Evolutionary conservation across 2,113 vertebrate species (phyloP).

Genomic region (Paradoxurus hermaphroditus): DNA sequence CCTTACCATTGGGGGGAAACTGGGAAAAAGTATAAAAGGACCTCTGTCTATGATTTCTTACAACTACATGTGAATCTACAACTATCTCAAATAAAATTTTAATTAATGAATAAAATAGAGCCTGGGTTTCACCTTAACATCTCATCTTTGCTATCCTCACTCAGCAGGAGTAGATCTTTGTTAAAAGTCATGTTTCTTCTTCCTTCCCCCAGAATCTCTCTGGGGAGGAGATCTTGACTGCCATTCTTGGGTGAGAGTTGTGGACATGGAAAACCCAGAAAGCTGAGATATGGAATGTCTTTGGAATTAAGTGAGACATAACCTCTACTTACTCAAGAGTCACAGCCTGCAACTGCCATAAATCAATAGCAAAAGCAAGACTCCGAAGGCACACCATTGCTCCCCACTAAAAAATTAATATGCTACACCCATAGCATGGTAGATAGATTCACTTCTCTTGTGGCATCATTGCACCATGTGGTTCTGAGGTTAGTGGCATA

Average conservation of each 20-base stretch:
- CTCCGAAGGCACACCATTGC: not conserved
- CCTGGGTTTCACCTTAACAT: not conserved
- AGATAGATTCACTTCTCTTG: not conserved
- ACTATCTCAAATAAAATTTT: not conserved
- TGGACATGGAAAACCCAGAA: constrained; percentile 11
- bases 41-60: not conserved
- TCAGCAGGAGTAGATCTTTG: not conserved
- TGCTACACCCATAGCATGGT: not conserved
- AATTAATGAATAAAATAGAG: not conserved
- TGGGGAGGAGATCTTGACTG: not conserved
- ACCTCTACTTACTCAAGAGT: constrained; percentile 45
- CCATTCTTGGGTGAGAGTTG: constrained; percentile 14
- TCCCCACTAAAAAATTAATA: not conserved
- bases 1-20: not conserved
- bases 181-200: not conserved
- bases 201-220: not conserved
- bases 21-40: not conserved
- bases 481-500: not conserved
- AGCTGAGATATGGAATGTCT: constrained; percentile 36
- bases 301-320: not conserved
- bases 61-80: not conserved
- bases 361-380: constrained; percentile 38
- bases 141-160: not conserved
- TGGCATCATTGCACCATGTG: fast-evolving
- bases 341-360: constrained; percentile 12